These are phyloP conservation scores for Lathamus discolor DNA, from an alignment of 2,113 vertebrate species.

Conservation along the genomic window DNA sequence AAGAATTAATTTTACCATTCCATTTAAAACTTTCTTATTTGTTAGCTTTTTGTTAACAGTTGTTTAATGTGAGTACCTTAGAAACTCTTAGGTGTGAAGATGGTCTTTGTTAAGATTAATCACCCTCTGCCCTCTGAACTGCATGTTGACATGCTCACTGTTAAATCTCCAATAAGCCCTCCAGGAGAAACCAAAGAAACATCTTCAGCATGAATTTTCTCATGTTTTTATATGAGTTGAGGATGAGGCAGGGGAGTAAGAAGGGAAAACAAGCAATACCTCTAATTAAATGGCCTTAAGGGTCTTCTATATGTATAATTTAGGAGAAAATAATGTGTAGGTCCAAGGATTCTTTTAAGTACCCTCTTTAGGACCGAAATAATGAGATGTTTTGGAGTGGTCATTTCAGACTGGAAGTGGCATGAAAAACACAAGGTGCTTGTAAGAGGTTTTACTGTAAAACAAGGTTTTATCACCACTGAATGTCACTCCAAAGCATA, in stretches of 20 bases:
- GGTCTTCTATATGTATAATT: background rate
- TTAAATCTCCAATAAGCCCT: background rate
- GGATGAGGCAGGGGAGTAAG: background rate
- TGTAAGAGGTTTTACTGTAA: background rate
- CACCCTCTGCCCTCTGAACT: background rate
- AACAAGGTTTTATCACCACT: background rate
- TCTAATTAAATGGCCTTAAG: background rate
- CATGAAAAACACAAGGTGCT: background rate
- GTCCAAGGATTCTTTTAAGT: background rate
- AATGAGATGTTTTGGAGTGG: background rate
- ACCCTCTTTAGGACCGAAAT: background rate
- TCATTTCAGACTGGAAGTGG: background rate
- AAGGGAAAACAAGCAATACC: background rate
- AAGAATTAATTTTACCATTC: background rate
- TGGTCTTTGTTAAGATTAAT: background rate
- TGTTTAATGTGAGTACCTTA: background rate
- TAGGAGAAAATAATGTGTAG: background rate
- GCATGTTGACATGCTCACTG: background rate
- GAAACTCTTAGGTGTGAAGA: background rate
- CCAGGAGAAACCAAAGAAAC: background rate
- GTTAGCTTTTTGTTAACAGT: background rate
- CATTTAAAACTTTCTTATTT: background rate
- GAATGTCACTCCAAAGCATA: constrained; percentile 14
- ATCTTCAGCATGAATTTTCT: background rate
- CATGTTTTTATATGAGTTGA: background rate